phyloP scores from a whole-genome alignment of 2,113 vertebrate genomes.

The Odocoileus hemionus region DNA sequence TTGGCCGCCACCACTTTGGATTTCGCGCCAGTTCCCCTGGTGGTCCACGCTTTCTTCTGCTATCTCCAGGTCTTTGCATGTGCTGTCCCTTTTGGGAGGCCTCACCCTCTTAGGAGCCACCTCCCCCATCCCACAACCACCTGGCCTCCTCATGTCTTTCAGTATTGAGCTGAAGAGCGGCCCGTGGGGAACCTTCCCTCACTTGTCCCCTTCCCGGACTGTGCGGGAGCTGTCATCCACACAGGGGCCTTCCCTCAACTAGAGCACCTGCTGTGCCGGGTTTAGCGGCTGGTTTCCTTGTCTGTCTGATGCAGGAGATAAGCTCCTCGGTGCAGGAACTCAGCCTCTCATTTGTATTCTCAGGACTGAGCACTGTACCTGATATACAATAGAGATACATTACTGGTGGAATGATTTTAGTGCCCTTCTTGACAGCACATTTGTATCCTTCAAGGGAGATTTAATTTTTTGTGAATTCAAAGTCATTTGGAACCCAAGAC shows the following conservation, averaged over 20 bases:
- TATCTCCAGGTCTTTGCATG: not conserved
- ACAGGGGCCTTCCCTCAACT: not conserved
- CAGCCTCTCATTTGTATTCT: not conserved
- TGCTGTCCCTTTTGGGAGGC: not conserved
- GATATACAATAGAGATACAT: not conserved
- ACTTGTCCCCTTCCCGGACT: not conserved
- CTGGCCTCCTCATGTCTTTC: not conserved
- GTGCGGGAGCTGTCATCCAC: not conserved
- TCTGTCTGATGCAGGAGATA: not conserved
- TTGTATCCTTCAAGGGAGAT: not conserved
- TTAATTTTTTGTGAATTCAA: not conserved
- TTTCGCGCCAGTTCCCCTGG: not conserved
- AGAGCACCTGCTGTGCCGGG: fast-evolving
- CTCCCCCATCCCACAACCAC: not conserved
- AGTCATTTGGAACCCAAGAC: not conserved
- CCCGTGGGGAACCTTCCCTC: not conserved
- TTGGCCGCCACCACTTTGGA: not conserved
- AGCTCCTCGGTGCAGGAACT: not conserved
- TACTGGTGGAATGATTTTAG: not conserved
- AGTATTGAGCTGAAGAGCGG: not conserved
- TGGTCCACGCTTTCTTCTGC: not conserved
- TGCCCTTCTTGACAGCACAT: not conserved
- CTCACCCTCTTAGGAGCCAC: not conserved
- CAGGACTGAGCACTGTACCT: not conserved
- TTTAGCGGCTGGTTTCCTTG: not conserved